Percentiles rank a stretch among this genome's conserved stretches.
phyloP scores from a whole-genome alignment of 2,797 vertebrate species.

The Hephaestus fuliginosus region DNA sequence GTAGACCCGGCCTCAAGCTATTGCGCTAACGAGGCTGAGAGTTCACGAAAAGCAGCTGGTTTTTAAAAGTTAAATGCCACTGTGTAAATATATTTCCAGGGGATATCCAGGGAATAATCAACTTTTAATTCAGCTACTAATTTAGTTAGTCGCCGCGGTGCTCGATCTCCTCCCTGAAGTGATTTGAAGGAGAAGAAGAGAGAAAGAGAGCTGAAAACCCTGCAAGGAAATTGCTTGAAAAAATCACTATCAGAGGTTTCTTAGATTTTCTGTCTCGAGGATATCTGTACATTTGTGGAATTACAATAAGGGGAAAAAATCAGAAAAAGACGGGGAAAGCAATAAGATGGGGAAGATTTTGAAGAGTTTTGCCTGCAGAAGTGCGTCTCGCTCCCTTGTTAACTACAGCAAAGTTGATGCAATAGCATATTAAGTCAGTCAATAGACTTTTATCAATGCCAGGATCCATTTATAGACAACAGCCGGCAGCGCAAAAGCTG shows the following conservation, averaged over 20 bases:
- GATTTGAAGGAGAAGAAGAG: conserved; percentile 30
- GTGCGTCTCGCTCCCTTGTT: conserved; percentile 56
- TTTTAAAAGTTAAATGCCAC: conserved; percentile 84
- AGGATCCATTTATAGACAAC: conserved; percentile 68
- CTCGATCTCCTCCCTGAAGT: conserved; percentile 71
- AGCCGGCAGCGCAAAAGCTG: conserved; percentile 54
- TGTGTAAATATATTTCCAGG: conserved; percentile 78
- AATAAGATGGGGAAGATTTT: conserved; percentile 48
- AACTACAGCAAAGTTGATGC: conserved; percentile 71
- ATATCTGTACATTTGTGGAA: conserved; percentile 65
- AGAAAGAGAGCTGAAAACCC: conserved; percentile 47
- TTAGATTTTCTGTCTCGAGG: conserved; percentile 59
- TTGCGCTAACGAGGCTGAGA: conserved; percentile 50
- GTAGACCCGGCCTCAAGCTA: conserved; percentile 65
- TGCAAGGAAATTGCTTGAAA: conserved; percentile 58
- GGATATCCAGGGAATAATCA: conserved; percentile 85
- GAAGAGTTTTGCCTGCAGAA: conserved; percentile 59
- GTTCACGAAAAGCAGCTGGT: conserved; percentile 63
- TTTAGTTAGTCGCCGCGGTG: conserved; percentile 79
- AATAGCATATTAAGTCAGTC: conserved; percentile 73
- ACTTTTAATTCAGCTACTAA: conserved; percentile 85
- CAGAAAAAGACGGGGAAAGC: conserved; percentile 17
- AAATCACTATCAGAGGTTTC: conserved; percentile 60
- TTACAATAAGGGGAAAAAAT: conserved; percentile 61
- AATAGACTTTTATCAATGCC: conserved; percentile 66